Evolutionary conservation across 2,113 vertebrate genomes (phyloP), one percentile per base, ranked within the genome.

Genomic region (Crypturellus undulatus): DNA sequence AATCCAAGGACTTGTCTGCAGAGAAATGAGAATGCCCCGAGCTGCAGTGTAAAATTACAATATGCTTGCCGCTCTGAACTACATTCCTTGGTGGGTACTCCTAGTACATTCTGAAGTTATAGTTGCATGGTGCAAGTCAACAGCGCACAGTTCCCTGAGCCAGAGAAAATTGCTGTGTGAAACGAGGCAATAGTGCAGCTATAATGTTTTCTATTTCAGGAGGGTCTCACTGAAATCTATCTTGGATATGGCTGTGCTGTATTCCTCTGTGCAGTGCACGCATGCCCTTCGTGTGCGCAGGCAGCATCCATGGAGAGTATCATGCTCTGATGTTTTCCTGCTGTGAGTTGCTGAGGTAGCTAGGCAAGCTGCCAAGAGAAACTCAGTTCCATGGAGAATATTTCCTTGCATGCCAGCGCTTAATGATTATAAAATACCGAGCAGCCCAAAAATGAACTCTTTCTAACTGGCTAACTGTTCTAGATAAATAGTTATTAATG

Each of bases 301-400:
- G 34, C 81, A 81, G 28, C 19, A 76, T 42, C 65, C 38, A 16
- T 4, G 25, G 17, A 79, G 7, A 87, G 9, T 30, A 71, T 38
- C 30, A 62, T 43, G 32, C 52, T 76, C 52, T 75, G 43, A 60
- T 9, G 12, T 6, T 15, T 75, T 84, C 68, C 51, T 91, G 25
- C 24, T 20, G 40, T n/a, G 36, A 73, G 67, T 45, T 71, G 36
- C 34, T 78, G 59, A 63, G 65, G 62, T 42, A 84, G 28, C 24
- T 51, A 69, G 67, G 67, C 79, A 95, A 84, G 32, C 67, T 84
- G 88, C 85, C 93, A 95, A 72, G 17, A 73, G n/a, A 62, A 77
- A 73, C 22, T 89, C 49, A 71, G 32, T 89, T 88, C 79, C 64
- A 26, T 25, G 28, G 45, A 79, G 75, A 81, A 79, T 56, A 80